Percentiles rank a stretch among this genome's conserved stretches.
Evolutionary conservation across 2,888 invertebrate species (phyloP).

Genomic region (Pristionchus japonicus): DNA sequence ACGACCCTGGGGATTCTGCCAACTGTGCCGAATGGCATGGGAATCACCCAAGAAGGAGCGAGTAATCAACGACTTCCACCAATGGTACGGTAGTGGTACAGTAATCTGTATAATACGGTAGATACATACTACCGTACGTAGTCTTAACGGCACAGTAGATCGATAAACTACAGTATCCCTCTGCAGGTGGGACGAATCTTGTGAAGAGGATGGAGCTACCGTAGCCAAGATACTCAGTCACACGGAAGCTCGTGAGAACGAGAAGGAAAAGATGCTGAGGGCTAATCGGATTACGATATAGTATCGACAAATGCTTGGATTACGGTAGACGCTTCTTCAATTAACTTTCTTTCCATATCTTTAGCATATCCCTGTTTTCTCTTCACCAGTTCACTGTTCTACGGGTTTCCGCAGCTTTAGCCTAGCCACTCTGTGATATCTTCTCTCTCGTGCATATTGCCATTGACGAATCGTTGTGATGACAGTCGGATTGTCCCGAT

Average conservation of each 20-base stretch:
- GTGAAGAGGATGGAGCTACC: slow-evolving; percentile 27
- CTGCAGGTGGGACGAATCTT: slow-evolving; percentile 40
- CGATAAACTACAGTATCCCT: neutral
- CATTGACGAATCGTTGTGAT: slow-evolving; percentile 15
- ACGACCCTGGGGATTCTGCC: slow-evolving; percentile 74
- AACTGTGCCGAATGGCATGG: slow-evolving; percentile 70
- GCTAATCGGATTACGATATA: slow-evolving; percentile 14
- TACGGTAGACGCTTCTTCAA: neutral
- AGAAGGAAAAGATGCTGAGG: neutral
- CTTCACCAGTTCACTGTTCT: neutral
- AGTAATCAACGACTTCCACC: slow-evolving; percentile 12
- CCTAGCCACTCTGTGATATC: slow-evolving; percentile 1
- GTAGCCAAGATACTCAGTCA: slow-evolving; percentile 15
- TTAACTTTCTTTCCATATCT: neutral
- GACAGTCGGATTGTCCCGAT: slow-evolving; percentile 6
- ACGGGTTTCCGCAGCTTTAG: neutral
- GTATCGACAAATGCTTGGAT: neutral
- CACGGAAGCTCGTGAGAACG: neutral
- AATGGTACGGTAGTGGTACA: neutral
- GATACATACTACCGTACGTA: too few species aligned
- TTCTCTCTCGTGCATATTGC: neutral
- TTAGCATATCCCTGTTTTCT: neutral
- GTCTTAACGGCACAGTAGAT: neutral
- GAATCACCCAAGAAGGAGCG: neutral
- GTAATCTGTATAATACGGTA: too few species aligned